Conservation (phyloP, 2,113 vertebrate species). For the Neogobius melanostomus region DNA sequence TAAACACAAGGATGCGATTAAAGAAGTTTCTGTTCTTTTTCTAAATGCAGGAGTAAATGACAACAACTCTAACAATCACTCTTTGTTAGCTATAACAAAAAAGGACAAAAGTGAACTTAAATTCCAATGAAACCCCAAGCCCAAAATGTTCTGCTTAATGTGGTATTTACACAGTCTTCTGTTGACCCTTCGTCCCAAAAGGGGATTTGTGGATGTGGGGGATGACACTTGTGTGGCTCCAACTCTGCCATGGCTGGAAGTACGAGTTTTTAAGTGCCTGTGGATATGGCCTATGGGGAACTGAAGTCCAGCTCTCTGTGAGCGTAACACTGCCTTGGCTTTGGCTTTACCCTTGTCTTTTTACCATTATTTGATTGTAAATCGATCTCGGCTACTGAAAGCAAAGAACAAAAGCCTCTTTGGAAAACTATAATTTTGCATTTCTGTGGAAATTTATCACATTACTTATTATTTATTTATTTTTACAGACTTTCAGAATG, state of each 20-base stretch:
- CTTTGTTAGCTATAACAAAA: slow-evolving; percentile 75
- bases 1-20: slow-evolving; percentile 81
- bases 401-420: slow-evolving; percentile 79
- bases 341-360: slow-evolving; percentile 99
- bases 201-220: slow-evolving; percentile 99
- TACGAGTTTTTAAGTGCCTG: slow-evolving; percentile 96
- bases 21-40: slow-evolving; percentile 63
- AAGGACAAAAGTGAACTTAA: slow-evolving; percentile 68
- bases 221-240: slow-evolving; percentile 97
- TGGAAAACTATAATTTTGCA: too few relatives aligned
- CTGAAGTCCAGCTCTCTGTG: slow-evolving; percentile 96
- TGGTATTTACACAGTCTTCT: slow-evolving; percentile 86
- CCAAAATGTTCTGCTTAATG: not conserved
- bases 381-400: slow-evolving; percentile 67
- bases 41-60: slow-evolving; percentile 63
- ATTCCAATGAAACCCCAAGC: too few relatives aligned
- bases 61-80: too few relatives aligned
- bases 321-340: slow-evolving; percentile 96
- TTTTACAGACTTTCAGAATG: too few relatives aligned
- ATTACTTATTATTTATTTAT: too few relatives aligned
- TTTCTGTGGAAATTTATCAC: too few relatives aligned
- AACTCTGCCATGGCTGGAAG: slow-evolving; percentile 95
- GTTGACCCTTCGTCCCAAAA: slow-evolving; percentile 98
- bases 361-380: slow-evolving; percentile 72
- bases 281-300: slow-evolving; percentile 98